These are phyloP conservation scores for Anthonomus grandis DNA, from an alignment of 1,140 invertebrate genomes.

Conservation along the genomic window DNA sequence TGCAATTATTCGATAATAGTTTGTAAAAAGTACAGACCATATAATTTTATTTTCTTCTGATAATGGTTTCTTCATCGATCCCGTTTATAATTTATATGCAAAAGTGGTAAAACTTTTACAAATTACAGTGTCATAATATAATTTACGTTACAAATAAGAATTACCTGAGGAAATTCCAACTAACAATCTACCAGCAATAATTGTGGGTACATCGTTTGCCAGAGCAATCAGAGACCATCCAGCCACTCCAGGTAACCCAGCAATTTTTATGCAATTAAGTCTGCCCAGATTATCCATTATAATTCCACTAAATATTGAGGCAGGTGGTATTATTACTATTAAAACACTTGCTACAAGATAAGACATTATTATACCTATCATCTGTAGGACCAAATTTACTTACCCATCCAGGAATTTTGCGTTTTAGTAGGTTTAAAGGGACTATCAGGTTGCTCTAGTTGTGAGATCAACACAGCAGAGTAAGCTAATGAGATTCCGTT, in stretches of 20 bases:
- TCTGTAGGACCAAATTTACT: constrained; percentile 19
- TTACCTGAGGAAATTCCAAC: constrained; percentile 57
- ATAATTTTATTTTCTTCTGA: neutral
- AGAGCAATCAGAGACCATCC: constrained; percentile 63
- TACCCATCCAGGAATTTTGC: constrained; percentile 55
- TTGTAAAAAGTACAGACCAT: neutral
- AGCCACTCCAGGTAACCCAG: constrained; percentile 57
- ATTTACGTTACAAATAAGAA: too few relatives aligned
- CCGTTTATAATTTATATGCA: too few relatives aligned
- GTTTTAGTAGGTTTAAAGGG: constrained; percentile 47
- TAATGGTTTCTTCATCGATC: too few relatives aligned
- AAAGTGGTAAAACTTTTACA: too few relatives aligned
- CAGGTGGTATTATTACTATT: constrained; percentile 54
- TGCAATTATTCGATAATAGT: neutral
- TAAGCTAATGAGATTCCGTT: constrained; percentile 57
- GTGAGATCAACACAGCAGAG: constrained; percentile 57
- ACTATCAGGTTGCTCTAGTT: constrained; percentile 48
- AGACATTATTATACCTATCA: neutral
- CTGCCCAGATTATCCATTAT: constrained; percentile 63
- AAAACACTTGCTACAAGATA: constrained; percentile 54
- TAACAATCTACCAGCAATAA: constrained; percentile 62
- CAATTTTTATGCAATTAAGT: constrained; percentile 58
- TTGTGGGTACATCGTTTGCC: constrained; percentile 49
- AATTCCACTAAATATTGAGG: constrained; percentile 54
- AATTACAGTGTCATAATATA: too few relatives aligned